Base-by-base conservation (phyloP, 1,140 invertebrate genomes). In the Achroia grisella region DNA sequence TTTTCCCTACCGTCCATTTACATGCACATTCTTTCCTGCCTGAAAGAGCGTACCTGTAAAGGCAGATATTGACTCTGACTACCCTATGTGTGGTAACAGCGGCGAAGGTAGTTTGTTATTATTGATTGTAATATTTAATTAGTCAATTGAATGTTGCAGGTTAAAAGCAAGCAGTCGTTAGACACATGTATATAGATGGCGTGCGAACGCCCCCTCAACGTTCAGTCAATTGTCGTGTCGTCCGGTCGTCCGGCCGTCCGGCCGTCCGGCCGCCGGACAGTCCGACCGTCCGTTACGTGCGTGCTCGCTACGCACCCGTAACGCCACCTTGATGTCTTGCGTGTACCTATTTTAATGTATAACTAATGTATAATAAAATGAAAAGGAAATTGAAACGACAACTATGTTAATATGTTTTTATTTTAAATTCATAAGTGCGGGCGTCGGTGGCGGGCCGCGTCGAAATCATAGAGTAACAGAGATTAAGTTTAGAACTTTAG, bases 311-410 rank as follows among this genome's bases (percentile, higher is more conserved):
- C n/a, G 48, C 48, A 32, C 27, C 33, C 5, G 47, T 41, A 42
- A 56, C 39, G 30, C 14, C 31, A 45, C 17, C 2, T 23, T 23
- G 17, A 3, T 39, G 47, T 54, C 49, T 47, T 15, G 45, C 45
- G 42, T 67, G 52, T 63, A 63, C 56, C 57, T 59, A 57, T 58
- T 61, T 48, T 55, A 23, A 52, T 54, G 60, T 58, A 53, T 55
- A 23, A 23, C 17, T 23, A 60, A 65, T 71, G 68, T 71, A 70
- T 60, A 70, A 68, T 73, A 74, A 63, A 69, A 60, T 65, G 50
- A 62, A 59, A n/a, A 61, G 58, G 57, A 61, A 68, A 67, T 64
- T 66, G 53, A 61, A 58, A 56, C 52, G 29, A 53, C 52, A 52
- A 55, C 56, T 71, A 61, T 69, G 60, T 71, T 70, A 55, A 65